Conservation (phyloP, 2,888 invertebrate genomes). For the Cerceris rybyensis region DNA sequence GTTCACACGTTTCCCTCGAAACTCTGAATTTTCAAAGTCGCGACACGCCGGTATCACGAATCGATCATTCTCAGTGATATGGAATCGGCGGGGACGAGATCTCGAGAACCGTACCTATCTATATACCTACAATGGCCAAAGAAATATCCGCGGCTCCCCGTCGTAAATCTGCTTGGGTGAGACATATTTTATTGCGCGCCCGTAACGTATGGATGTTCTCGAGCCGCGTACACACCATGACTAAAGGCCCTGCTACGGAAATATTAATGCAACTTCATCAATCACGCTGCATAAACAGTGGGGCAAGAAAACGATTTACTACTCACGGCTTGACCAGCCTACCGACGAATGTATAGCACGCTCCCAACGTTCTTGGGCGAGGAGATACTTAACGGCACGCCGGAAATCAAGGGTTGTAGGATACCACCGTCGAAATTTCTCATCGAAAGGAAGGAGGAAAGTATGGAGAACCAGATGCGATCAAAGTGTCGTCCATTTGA, state of each 20-base stretch:
- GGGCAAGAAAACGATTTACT: constrained; percentile 62
- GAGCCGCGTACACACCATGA: constrained; percentile 28
- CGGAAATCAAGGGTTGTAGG: constrained; percentile 17
- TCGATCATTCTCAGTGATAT: not conserved
- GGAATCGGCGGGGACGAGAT: constrained; percentile 23
- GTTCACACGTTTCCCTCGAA: constrained; percentile 51
- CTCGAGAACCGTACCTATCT: constrained; percentile 25
- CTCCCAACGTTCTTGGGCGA: constrained; percentile 17
- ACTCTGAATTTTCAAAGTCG: constrained; percentile 24
- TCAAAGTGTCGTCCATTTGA: not conserved
- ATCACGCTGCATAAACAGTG: constrained; percentile 67
- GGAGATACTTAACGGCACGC: constrained; percentile 40
- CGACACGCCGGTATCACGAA: not conserved
- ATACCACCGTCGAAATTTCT: constrained; percentile 55
- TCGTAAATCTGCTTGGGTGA: constrained; percentile 63
- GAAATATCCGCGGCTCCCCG: constrained; percentile 34
- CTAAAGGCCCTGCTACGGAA: constrained; percentile 54
- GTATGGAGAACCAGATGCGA: no score
- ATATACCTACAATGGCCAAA: constrained; percentile 26
- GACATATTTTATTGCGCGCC: constrained; percentile 65
- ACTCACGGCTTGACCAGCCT: constrained; percentile 51
- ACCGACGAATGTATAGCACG: constrained; percentile 51
- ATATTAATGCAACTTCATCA: constrained; percentile 71
- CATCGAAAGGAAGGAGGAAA: constrained; percentile 15
- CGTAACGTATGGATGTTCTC: constrained; percentile 56